phyloP scores from a whole-genome alignment of 2,113 vertebrate genomes.

The Acanthisitta chloris region DNA sequence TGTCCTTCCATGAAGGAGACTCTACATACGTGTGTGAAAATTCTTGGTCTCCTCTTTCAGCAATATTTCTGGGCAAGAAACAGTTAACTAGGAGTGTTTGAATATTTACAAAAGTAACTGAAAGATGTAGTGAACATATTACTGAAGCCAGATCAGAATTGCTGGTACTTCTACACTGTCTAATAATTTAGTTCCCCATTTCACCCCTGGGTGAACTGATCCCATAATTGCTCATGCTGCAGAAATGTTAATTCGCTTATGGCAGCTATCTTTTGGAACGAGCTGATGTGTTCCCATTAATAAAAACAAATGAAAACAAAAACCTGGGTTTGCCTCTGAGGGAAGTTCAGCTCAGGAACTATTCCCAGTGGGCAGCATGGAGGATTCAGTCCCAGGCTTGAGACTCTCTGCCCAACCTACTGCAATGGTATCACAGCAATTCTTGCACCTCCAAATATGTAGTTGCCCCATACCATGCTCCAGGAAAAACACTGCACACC shows the following conservation, averaged over 20 bases:
- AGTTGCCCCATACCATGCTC: neutral
- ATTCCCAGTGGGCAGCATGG: neutral
- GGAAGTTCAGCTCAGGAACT: neutral
- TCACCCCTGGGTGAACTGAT: neutral
- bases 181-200: neutral
- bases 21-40: neutral
- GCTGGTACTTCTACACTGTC: neutral
- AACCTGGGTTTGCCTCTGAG: neutral
- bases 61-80: neutral
- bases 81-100: neutral
- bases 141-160: neutral
- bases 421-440: rapidly evolving
- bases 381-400: neutral
- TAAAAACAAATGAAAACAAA: neutral
- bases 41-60: neutral
- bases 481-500: neutral
- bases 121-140: neutral
- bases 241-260: neutral
- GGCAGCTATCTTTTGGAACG: neutral
- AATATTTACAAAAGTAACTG: neutral
- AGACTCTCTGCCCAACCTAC: neutral
- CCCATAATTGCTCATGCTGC: neutral
- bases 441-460: neutral
- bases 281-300: neutral
- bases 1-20: neutral